A percentile compares a stretch with the other conserved stretches of the same genome.
Evolutionary conservation across 2,113 vertebrate genomes (phyloP).

Genomic region (Heterocephalus glaber): DNA sequence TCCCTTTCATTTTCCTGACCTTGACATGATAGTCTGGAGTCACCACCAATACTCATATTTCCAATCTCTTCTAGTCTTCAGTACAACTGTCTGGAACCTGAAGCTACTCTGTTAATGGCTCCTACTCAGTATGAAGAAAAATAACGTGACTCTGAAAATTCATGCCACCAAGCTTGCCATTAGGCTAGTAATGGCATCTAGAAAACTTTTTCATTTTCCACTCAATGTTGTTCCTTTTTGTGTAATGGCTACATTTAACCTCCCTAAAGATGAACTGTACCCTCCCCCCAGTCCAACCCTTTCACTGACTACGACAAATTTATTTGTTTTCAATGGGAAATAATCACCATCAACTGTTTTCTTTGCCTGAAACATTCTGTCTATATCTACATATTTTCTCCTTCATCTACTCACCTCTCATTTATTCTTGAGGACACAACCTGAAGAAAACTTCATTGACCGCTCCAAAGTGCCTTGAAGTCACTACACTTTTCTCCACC

Average conservation of each 20-base stretch:
- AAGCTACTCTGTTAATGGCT: not conserved
- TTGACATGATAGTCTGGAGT: not conserved
- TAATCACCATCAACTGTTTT: not conserved
- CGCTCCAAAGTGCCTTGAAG: not conserved
- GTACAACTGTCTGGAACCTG: not conserved
- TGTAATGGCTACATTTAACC: not conserved
- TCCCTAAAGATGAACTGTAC: not conserved
- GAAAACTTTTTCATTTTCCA: not conserved
- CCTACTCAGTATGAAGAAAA: not conserved
- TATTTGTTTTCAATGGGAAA: not conserved
- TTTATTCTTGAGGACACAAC: not conserved
- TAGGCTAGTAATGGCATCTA: not conserved
- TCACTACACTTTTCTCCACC: not conserved
- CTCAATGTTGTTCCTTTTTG: not conserved
- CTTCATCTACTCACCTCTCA: not conserved
- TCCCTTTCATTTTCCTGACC: not conserved
- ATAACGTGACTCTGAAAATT: not conserved
- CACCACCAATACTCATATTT: not conserved
- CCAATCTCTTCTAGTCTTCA: not conserved
- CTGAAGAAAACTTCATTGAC: not conserved
- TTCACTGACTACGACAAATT: not conserved
- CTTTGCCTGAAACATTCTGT: not conserved
- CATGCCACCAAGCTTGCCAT: fast-evolving
- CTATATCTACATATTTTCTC: not conserved
- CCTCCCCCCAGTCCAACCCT: not conserved